These are phyloP conservation scores for Podiceps cristatus DNA, from an alignment of 2,113 vertebrate species.

Conservation along the genomic window DNA sequence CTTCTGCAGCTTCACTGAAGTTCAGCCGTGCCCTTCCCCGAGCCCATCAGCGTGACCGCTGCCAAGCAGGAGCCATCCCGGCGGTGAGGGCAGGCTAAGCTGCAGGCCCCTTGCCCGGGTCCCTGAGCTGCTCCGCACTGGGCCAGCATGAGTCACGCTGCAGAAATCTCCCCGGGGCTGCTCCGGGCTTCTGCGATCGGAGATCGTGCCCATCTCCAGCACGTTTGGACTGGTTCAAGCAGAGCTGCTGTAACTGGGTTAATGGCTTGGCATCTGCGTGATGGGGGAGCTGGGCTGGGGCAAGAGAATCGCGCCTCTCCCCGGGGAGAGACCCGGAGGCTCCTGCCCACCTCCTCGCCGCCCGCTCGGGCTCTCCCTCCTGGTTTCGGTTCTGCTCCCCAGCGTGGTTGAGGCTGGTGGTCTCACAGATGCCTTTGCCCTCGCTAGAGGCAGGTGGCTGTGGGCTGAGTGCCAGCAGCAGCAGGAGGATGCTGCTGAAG, in stretches of 20 bases:
- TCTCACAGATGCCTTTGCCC: neutral
- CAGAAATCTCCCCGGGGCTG: neutral
- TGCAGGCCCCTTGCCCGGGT: neutral
- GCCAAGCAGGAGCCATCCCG: neutral
- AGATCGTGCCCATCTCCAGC: neutral
- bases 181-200: neutral
- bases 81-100: neutral
- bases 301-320: neutral
- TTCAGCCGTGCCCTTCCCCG: neutral
- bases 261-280: neutral
- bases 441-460: neutral
- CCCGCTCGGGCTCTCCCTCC: neutral
- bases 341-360: neutral
- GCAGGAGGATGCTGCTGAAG: neutral
- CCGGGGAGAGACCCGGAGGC: rapidly evolving
- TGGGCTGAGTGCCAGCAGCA: neutral
- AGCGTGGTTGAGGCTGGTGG: neutral
- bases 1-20: neutral
- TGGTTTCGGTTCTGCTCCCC: neutral
- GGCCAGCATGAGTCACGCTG: neutral
- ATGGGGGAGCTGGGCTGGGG: neutral
- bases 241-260: neutral
- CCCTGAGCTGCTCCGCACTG: neutral
- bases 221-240: neutral
- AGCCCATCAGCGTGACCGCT: rapidly evolving